Percentiles rank a stretch among this genome's conserved stretches.
These are phyloP conservation scores for Bombus sibiricus DNA, from an alignment of 1,140 invertebrate genomes.

Conservation along the genomic window DNA sequence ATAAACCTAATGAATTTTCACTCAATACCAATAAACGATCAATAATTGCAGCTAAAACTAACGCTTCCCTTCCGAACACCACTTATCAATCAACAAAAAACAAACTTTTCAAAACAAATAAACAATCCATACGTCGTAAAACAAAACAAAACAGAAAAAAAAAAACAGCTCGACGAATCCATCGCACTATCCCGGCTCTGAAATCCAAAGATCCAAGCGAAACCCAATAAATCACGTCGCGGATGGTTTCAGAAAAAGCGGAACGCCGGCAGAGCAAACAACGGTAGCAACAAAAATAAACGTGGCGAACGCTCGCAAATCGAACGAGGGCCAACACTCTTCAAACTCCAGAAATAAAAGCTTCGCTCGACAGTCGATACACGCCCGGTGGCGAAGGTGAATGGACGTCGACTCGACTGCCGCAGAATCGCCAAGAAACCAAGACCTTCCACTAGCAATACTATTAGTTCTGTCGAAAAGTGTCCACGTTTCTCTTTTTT, in stretches of 20 bases:
- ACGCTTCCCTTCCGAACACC: not conserved
- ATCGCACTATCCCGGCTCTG: not conserved
- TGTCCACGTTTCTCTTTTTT: not conserved
- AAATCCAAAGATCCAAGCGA: conserved; percentile 9
- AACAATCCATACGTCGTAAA: not conserved
- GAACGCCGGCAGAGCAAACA: not conserved
- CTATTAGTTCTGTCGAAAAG: not conserved
- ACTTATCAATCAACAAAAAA: not conserved
- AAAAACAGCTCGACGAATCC: not conserved
- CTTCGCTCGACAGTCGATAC: conserved; percentile 15
- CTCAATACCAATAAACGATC: not conserved
- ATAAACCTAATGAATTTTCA: not conserved
- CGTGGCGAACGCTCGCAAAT: conserved; percentile 32
- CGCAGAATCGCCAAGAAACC: conserved; percentile 36
- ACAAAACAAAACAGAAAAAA: not conserved
- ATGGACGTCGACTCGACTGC: conserved; percentile 41
- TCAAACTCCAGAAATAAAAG: conserved; percentile 38
- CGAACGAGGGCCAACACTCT: not conserved
- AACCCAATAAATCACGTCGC: conserved; percentile 31
- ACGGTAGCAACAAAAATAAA: conserved; percentile 38
- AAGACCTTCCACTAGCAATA: conserved; percentile 36
- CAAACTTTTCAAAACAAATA: not conserved
- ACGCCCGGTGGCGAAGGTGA: conserved; percentile 32
- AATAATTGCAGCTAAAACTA: not conserved
- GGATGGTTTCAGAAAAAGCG: not conserved